A percentile compares a stretch with the other conserved stretches of the same genome.
Conservation (phyloP, 2,113 vertebrate species). For the Xyliphius kryptos region DNA sequence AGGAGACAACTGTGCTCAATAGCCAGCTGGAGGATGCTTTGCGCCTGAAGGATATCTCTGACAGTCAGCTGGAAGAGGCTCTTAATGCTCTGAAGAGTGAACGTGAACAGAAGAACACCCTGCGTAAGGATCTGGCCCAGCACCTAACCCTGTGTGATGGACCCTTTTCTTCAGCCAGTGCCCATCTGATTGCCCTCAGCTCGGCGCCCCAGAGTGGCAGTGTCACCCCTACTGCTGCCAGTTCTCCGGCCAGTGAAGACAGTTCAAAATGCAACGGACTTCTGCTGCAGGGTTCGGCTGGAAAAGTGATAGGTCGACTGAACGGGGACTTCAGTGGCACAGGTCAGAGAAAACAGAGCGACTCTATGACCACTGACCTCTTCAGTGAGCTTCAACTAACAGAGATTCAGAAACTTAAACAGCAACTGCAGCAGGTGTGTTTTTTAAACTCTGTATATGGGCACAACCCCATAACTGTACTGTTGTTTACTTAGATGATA, state of each 20-base stretch:
- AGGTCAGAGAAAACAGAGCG: conserved; percentile 62
- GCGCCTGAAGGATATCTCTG: conserved; percentile 90
- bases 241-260: conserved; percentile 77
- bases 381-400: conserved; percentile 93
- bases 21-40: conserved; percentile 89
- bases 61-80: conserved; percentile 87
- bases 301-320: conserved; percentile 59
- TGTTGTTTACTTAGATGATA: too few species aligned
- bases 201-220: conserved; percentile 73
- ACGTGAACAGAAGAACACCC: conserved; percentile 86
- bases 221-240: conserved; percentile 55
- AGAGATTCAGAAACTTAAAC: conserved; percentile 93
- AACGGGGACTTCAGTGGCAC: conserved; percentile 73
- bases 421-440: conserved; percentile 82
- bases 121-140: conserved; percentile 87
- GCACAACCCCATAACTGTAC: too few species aligned
- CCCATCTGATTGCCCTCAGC: conserved; percentile 74
- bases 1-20: conserved; percentile 85
- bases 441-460: too few species aligned
- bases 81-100: conserved; percentile 90
- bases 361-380: conserved; percentile 75
- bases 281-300: conserved; percentile 53
- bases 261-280: conserved; percentile 78
- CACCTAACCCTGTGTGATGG: conserved; percentile 87
- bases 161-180: conserved; percentile 69